A percentile compares a stretch with the other conserved stretches of the same genome.
phyloP scores from a whole-genome alignment of 2,113 vertebrate genomes.

The Nyctereutes procyonoides region DNA sequence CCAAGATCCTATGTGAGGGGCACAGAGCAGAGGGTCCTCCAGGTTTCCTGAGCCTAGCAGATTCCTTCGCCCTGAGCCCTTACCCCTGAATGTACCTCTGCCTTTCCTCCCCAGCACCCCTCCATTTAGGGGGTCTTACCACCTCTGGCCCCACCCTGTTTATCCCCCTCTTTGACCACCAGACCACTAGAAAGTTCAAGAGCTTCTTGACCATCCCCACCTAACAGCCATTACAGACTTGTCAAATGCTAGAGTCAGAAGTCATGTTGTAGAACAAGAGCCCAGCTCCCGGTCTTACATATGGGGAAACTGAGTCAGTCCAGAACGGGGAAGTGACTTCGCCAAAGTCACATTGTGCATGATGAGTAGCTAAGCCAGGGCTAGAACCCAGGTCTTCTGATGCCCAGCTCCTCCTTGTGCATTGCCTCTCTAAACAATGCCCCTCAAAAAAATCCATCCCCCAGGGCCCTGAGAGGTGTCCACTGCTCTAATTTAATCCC shows the following conservation, averaged over 20 bases:
- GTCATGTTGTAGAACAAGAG: rapidly evolving
- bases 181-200: neutral
- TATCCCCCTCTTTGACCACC: neutral
- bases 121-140: neutral
- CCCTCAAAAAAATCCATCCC: neutral
- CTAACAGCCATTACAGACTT: neutral
- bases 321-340: neutral
- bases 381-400: neutral
- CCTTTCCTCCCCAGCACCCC: neutral
- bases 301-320: neutral
- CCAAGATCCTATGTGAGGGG: neutral
- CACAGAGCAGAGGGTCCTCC: neutral
- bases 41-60: neutral
- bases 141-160: neutral
- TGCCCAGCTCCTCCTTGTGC: neutral
- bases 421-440: neutral
- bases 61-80: neutral
- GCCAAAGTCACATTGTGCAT: rapidly evolving
- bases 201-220: neutral
- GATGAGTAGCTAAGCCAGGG: neutral
- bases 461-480: rapidly evolving
- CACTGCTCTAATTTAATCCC: neutral
- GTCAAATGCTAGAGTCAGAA: neutral
- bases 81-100: rapidly evolving
- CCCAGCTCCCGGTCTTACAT: neutral